These are phyloP conservation scores for Nezara viridula DNA, from an alignment of 2,888 invertebrate genomes.

Conservation along the genomic window DNA sequence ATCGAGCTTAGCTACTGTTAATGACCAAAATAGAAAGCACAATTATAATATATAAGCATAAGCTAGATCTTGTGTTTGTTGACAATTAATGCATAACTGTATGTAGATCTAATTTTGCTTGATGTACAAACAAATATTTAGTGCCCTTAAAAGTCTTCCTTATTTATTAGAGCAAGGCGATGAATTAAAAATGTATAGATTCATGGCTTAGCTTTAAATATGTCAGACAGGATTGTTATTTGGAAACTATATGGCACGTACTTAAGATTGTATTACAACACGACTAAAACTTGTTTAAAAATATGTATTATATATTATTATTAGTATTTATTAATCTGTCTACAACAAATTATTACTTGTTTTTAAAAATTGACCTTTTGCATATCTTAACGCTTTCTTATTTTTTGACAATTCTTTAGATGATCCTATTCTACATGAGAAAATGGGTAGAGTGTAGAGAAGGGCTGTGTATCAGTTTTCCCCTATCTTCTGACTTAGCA, in stretches of 20 bases:
- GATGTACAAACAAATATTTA: neutral
- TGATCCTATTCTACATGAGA: no score
- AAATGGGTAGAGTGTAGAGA: no score
- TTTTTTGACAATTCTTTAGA: neutral
- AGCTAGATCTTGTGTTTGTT: neutral
- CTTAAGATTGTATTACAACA: neutral
- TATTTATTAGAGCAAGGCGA: neutral
- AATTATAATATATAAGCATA: no score
- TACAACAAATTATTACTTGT: neutral
- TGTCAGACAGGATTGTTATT: neutral
- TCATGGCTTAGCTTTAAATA: neutral
- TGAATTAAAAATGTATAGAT: neutral
- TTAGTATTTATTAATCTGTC: neutral
- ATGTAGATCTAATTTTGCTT: neutral
- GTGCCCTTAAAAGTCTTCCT: neutral
- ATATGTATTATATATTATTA: neutral
- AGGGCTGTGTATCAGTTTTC: no score
- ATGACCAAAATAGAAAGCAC: neutral
- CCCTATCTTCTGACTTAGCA: no score
- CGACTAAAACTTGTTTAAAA: neutral
- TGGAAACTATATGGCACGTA: neutral
- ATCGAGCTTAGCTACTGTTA: neutral
- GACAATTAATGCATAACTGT: neutral
- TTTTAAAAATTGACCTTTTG: neutral
- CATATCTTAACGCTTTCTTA: neutral